Percentiles rank a stretch among this genome's conserved stretches.
Conservation (phyloP, 1,140 invertebrate species). For the Cydia splendana region DNA sequence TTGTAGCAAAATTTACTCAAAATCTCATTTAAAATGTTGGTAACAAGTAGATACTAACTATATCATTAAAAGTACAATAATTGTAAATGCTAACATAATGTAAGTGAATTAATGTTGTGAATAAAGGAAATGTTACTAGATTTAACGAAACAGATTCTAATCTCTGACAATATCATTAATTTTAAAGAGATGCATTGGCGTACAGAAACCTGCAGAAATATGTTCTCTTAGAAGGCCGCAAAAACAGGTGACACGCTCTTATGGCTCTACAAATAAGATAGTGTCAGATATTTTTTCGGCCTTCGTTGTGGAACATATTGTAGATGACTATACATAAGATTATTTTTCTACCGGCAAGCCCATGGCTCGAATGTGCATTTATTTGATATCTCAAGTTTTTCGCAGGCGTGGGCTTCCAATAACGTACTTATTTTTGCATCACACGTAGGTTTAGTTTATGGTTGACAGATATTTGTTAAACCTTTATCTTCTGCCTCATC, state of each 20-base stretch:
- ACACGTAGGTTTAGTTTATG: not conserved
- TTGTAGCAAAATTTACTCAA: not conserved
- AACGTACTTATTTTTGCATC: constrained; percentile 1
- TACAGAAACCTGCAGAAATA: not conserved
- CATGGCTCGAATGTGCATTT: constrained; percentile 3
- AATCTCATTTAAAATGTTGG: not conserved
- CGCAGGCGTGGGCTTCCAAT: constrained; percentile 21
- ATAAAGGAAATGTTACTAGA: not conserved
- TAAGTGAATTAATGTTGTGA: constrained; percentile 13
- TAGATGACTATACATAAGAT: not conserved
- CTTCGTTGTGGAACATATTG: no score
- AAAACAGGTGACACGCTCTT: no score
- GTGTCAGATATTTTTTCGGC: no score
- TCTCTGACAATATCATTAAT: constrained; percentile 19
- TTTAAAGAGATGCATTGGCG: constrained; percentile 4
- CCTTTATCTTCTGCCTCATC: no score
- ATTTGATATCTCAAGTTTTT: not conserved
- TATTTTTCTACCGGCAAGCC: constrained; percentile 25
- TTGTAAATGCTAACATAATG: not conserved
- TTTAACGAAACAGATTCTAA: constrained; percentile 1
- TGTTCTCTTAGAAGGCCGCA: no score
- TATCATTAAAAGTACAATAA: not conserved
- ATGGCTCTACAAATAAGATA: no score
- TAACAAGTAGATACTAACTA: not conserved
- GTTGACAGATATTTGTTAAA: not conserved